A percentile compares a stretch with the other conserved stretches of the same genome.
Evolutionary conservation across 2,888 invertebrate genomes (phyloP).

Genomic region (Laspeyria flexula): DNA sequence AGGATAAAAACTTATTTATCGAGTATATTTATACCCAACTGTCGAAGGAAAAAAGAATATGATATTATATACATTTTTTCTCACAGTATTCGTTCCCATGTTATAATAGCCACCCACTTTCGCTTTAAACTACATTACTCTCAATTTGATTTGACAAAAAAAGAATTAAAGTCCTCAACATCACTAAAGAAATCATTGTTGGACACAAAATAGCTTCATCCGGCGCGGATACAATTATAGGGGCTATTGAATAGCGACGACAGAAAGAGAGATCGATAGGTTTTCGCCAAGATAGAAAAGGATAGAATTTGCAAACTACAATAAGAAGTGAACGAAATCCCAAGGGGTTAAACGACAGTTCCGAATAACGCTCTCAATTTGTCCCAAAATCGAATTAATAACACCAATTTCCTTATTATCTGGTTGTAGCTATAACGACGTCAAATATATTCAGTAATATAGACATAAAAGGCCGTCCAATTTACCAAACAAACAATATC

Average conservation of each 20-base stretch:
- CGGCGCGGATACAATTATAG: conserved; percentile 33
- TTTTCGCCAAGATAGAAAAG: not conserved
- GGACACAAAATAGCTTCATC: conserved; percentile 35
- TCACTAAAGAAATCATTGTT: conserved; percentile 27
- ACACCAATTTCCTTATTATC: not conserved
- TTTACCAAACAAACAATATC: conserved; percentile 39
- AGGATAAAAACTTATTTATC: no score
- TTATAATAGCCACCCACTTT: conserved; percentile 3
- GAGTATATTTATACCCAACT: no score
- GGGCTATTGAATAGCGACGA: conserved; percentile 29
- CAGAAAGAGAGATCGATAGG: conserved; percentile 18
- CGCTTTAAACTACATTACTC: conserved; percentile 12
- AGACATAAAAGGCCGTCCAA: conserved; percentile 25
- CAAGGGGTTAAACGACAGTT: not conserved
- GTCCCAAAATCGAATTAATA: not conserved
- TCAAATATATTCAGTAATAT: conserved; percentile 17
- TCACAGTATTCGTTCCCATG: not conserved
- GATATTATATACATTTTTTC: no score
- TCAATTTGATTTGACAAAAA: conserved; percentile 34
- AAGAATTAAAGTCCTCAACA: conserved; percentile 15
- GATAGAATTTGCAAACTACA: not conserved
- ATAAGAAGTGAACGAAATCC: not conserved
- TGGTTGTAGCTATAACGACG: conserved; percentile 7
- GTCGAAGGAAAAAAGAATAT: no score
- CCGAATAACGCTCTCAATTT: not conserved